Percentiles rank a stretch among this genome's conserved stretches.
Conservation (phyloP, 2,113 vertebrate species). For the Crotalus tigris region DNA sequence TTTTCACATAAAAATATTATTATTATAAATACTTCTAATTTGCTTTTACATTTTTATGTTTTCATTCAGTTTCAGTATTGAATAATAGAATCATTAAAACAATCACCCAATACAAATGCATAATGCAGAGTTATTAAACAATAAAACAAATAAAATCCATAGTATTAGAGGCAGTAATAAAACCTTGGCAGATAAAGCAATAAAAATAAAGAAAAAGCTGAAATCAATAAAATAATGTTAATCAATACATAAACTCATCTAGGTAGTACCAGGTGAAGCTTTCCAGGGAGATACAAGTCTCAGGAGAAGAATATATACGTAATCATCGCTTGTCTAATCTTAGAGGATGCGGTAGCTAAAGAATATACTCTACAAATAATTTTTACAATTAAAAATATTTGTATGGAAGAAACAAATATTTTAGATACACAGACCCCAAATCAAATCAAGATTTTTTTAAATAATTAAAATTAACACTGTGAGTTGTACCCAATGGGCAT, state of each 20-base stretch:
- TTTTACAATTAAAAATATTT: not conserved
- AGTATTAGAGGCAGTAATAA: not conserved
- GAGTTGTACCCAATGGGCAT: not conserved
- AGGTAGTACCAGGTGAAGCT: not conserved
- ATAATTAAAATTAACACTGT: not conserved
- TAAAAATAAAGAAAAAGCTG: not conserved
- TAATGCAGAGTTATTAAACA: not conserved
- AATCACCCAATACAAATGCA: not conserved
- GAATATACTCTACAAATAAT: not conserved
- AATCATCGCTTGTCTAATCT: not conserved
- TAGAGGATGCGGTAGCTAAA: not conserved
- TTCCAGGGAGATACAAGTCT: not conserved
- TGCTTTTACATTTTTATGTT: not conserved
- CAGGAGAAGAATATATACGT: not conserved
- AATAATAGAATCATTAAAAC: not conserved
- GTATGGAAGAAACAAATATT: not conserved
- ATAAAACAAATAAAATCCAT: not conserved
- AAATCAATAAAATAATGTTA: not conserved
- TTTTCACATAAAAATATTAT: not conserved
- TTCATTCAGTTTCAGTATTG: not conserved
- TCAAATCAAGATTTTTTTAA: not conserved
- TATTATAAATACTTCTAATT: not conserved
- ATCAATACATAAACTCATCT: not conserved
- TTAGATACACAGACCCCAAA: not conserved
- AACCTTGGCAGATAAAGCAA: not conserved